A percentile compares a stretch with the other conserved stretches of the same genome.
Evolutionary conservation across 2,113 vertebrate genomes (phyloP).

Genomic region (Cynocephalus volans): DNA sequence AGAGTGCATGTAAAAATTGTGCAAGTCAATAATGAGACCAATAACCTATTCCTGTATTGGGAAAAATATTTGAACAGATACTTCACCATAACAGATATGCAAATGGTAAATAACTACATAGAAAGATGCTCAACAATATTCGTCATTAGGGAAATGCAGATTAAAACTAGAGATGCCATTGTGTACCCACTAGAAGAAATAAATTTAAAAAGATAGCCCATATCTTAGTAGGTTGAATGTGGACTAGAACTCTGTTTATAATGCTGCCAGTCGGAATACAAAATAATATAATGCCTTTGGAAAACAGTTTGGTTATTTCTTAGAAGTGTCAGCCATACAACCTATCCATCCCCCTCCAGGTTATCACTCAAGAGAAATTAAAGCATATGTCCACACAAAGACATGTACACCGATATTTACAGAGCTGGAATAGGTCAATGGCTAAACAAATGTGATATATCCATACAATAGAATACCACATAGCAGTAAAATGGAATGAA

Average conservation of each 20-base stretch:
- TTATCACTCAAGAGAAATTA: neutral
- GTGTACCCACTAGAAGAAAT: neutral
- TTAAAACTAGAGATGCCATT: conserved; percentile 10
- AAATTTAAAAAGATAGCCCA: neutral
- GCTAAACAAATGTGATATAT: neutral
- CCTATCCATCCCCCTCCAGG: neutral
- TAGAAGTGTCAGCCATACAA: neutral
- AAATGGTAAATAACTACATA: neutral
- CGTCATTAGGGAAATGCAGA: neutral
- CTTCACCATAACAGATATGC: neutral
- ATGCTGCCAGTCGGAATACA: neutral
- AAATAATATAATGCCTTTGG: neutral
- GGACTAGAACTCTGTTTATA: neutral
- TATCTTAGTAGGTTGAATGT: neutral
- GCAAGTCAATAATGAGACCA: neutral
- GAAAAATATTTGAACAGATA: neutral
- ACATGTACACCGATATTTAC: neutral
- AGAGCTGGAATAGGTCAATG: neutral
- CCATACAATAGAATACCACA: neutral
- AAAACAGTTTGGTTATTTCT: neutral
- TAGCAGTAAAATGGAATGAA: neutral
- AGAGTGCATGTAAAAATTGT: neutral
- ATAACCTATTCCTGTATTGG: neutral
- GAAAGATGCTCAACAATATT: neutral
- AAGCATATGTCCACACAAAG: neutral